Base-by-base conservation (phyloP, 2,888 invertebrate species). In the Tortrix viridana region DNA sequence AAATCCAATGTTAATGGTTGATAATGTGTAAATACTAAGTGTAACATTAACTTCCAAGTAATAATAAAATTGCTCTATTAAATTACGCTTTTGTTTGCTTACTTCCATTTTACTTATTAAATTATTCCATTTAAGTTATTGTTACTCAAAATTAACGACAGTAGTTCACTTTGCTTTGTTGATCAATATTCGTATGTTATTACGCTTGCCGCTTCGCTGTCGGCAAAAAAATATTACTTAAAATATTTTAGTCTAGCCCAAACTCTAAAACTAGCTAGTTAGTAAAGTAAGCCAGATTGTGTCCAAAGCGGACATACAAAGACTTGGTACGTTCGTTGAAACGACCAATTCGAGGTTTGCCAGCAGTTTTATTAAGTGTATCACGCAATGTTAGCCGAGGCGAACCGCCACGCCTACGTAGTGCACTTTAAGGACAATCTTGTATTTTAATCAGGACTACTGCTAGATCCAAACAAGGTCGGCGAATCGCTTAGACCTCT, bases 331-430 rank as follows among this genome's bases (percentile, higher is more conserved):
- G 74, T 78, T 75, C 74, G 70, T 77, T 80, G 80, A 79, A 77
- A 77, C 73, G 79, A 76, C 77, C 80, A 83, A 85, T 83, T 86
- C 81, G 76, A 80, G 79, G 76, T 76, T 77, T 75, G 81, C 82
- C 82, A 83, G 77, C 83, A 82, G 82, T 86, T 86, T 85, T 86
- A 88, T 88, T 84, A 84, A 83, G 84, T 81, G 76, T 77, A 83
- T 84, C 89, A 85, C 88, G 89, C 86, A 88, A 87, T 85, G 76
- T 79, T 67, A 67, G 77, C 68, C 87, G 88, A 90, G 90, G 89
- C 87, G 84, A 89, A 85, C 90, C 82, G 82, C 85, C 79, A 82
- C 88, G 83, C 89, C 89, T 79, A 89, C 89, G 78, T 80, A 38
- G 32, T 53, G 47, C 62, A 52, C 41, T 53, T 44, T 52, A 20